These are phyloP conservation scores for Andrena marginata DNA, from an alignment of 2,888 invertebrate genomes.

Conservation along the genomic window DNA sequence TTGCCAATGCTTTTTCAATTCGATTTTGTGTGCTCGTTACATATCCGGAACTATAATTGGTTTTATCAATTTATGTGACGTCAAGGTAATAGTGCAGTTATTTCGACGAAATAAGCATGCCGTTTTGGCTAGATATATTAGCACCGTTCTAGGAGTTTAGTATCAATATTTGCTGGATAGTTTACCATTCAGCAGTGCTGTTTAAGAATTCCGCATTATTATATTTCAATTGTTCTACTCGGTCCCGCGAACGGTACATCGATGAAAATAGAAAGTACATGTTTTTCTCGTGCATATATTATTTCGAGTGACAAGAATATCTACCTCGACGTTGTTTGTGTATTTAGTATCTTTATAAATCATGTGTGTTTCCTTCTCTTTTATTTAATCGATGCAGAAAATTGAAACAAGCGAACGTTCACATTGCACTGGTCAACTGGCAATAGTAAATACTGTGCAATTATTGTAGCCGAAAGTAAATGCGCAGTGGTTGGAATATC, in stretches of 20 bases:
- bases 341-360: no score
- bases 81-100: slow-evolving; percentile 6
- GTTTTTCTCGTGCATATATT: background rate
- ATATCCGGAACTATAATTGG: slow-evolving; percentile 46
- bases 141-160: background rate
- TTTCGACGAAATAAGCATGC: background rate
- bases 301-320: background rate
- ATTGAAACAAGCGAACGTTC: background rate
- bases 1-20: slow-evolving; percentile 18
- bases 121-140: background rate
- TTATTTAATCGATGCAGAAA: no score
- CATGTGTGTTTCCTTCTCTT: no score
- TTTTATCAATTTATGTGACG: slow-evolving; percentile 38
- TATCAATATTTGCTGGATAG: background rate
- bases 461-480: background rate
- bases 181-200: background rate
- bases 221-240: slow-evolving; percentile 1
- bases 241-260: background rate
- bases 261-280: background rate
- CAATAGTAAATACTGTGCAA: background rate
- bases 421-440: background rate
- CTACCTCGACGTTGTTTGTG: no score
- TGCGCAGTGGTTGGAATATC: background rate
- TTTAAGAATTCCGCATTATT: background rate
- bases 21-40: slow-evolving; percentile 37